A percentile compares a stretch with the other conserved stretches of the same genome.
Conservation (phyloP, 2,113 vertebrate species). For the Entomyzon cyanotis region DNA sequence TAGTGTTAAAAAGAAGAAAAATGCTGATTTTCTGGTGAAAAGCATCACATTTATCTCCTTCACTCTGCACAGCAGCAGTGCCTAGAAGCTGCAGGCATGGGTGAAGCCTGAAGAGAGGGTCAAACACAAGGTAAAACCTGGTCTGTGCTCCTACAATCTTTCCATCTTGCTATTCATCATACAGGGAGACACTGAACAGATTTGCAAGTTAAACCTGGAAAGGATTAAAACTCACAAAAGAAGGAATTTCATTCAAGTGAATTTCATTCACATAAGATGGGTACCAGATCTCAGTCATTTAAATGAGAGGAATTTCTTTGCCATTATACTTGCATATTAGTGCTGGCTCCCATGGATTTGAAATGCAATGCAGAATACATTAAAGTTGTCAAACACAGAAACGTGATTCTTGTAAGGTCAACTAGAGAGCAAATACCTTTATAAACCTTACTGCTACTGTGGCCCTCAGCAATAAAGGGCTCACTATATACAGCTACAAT, state of each 20-base stretch:
- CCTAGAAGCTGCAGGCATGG: not conserved
- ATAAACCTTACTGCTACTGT: not conserved
- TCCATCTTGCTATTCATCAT: not conserved
- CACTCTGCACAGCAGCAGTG: not conserved
- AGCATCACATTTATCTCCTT: not conserved
- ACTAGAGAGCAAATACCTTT: not conserved
- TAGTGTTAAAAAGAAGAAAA: not conserved
- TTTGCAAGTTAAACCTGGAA: slow-evolving; percentile 16
- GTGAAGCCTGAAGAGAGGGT: not conserved
- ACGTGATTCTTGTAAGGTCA: not conserved
- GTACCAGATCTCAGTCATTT: slow-evolving; percentile 29
- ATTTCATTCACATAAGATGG: slow-evolving; percentile 37
- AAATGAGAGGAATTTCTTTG: slow-evolving; percentile 42
- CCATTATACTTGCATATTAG: slow-evolving; percentile 47
- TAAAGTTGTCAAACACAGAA: not conserved
- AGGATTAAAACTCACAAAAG: slow-evolving; percentile 5
- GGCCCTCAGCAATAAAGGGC: not conserved
- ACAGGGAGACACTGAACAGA: not conserved
- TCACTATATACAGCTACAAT: not conserved
- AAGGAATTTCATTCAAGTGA: not conserved
- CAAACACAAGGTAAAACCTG: not conserved
- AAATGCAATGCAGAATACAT: slow-evolving; percentile 36
- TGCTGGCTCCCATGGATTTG: not conserved
- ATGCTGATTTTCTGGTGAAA: not conserved
- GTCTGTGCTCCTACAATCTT: not conserved